A percentile compares a stretch with the other conserved stretches of the same genome.
These are phyloP conservation scores for Taeniopygia guttata DNA, from an alignment of 2,797 vertebrate species.

Conservation along the genomic window DNA sequence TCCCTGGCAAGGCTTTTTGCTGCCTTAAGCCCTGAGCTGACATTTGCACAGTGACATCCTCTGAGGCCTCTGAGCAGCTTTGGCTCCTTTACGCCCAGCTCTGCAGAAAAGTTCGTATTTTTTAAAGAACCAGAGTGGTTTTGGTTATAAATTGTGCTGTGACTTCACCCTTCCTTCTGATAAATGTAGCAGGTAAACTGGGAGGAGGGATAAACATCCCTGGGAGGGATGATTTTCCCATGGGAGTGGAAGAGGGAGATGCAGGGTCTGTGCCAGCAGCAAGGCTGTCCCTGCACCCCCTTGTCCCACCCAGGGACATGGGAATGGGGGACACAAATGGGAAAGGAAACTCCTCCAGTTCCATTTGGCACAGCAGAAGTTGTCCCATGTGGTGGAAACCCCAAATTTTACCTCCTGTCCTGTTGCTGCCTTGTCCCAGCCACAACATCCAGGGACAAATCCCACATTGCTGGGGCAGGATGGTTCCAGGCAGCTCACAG, in stretches of 20 bases:
- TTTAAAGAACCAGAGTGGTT: neutral
- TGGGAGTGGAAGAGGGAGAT: neutral
- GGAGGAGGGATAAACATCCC: neutral
- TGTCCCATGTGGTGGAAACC: accelerated
- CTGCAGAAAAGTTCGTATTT: neutral
- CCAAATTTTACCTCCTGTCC: neutral
- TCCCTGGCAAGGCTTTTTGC: neutral
- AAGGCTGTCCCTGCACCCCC: neutral
- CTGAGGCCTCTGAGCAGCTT: neutral
- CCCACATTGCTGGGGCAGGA: accelerated
- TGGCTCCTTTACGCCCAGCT: neutral
- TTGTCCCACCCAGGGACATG: neutral
- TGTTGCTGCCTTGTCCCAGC: neutral
- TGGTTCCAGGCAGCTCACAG: neutral
- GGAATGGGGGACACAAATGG: accelerated
- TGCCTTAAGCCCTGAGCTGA: neutral
- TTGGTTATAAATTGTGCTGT: neutral
- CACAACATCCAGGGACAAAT: neutral
- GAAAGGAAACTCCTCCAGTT: neutral
- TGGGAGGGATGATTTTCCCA: neutral
- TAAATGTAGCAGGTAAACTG: neutral
- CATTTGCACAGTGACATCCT: slow-evolving; percentile 12
- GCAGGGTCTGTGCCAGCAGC: too few relatives aligned
- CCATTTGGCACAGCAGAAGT: neutral
- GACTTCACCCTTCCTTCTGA: neutral